Evolutionary conservation across 2,888 invertebrate genomes (phyloP).

Genomic region (Callyntrura guangdongensis): DNA sequence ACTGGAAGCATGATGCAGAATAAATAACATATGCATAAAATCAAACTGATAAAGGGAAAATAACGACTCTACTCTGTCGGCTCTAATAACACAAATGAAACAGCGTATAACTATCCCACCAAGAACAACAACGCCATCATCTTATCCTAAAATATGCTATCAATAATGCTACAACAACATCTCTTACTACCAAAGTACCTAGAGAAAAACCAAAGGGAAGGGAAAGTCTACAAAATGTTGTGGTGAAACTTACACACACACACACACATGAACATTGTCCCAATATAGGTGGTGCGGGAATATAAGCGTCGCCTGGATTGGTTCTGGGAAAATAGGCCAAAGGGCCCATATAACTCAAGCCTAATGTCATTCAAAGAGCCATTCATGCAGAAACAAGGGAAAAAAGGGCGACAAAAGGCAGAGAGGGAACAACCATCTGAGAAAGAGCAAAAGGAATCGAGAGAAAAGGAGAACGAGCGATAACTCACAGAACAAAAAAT

Average conservation of each 20-base stretch:
- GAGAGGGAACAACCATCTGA: background rate
- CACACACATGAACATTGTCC: too few relatives aligned
- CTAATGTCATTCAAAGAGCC: slow-evolving; percentile 61
- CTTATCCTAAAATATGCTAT: slow-evolving; percentile 5
- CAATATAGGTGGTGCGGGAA: background rate
- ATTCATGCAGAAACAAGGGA: slow-evolving; percentile 30
- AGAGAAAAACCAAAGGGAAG: background rate
- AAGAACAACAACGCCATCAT: background rate
- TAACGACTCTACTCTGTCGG: background rate
- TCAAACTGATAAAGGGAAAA: slow-evolving; percentile 18
- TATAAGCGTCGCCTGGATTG: background rate
- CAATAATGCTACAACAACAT: slow-evolving; percentile 11
- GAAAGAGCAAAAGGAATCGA: slow-evolving; percentile 39
- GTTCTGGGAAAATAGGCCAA: slow-evolving; percentile 63
- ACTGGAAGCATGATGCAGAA: slow-evolving; percentile 15
- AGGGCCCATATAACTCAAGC: slow-evolving; percentile 64
- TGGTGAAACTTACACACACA: too few relatives aligned
- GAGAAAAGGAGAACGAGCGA: slow-evolving; percentile 28
- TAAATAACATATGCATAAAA: slow-evolving; percentile 44
- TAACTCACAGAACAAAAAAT: slow-evolving; percentile 39
- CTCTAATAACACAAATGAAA: slow-evolving; percentile 51
- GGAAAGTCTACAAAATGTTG: too few relatives aligned
- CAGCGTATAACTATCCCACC: background rate
- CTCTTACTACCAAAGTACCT: background rate
- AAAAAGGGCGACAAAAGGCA: slow-evolving; percentile 56